Evolutionary conservation across 2,888 invertebrate genomes (phyloP).

Genomic region (Branchipolynoe longqiensis): DNA sequence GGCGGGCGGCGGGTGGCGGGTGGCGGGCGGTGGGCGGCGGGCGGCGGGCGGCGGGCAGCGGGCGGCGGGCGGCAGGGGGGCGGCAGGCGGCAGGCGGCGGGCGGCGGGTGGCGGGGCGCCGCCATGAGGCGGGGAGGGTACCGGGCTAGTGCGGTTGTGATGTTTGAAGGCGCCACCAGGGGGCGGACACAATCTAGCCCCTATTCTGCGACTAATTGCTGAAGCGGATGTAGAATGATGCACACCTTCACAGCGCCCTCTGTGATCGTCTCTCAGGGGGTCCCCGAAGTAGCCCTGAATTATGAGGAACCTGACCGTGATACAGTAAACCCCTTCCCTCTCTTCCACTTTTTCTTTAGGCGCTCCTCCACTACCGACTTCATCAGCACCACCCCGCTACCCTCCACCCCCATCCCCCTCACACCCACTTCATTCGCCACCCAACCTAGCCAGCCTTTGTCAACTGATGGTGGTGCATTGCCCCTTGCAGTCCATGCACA

Average conservation of each 20-base stretch:
- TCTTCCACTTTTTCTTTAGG: too few species aligned
- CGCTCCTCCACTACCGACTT: neutral
- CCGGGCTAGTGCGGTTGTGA: conserved; percentile 18
- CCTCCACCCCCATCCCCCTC: neutral
- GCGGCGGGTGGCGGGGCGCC: too few species aligned
- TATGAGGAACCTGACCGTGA: too few species aligned
- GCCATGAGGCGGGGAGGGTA: too few species aligned
- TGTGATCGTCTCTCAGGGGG: neutral
- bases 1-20: too few species aligned
- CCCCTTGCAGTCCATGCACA: neutral
- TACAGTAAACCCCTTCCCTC: too few species aligned
- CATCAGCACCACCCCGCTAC: conserved; percentile 1
- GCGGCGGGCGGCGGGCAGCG: too few species aligned
- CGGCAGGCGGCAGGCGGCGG: too few species aligned
- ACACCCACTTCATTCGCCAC: neutral
- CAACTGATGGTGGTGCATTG: neutral
- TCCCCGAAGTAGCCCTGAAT: too few species aligned
- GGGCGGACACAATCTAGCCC: conserved; percentile 16
- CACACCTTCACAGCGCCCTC: neutral
- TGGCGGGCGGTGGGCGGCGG: too few species aligned
- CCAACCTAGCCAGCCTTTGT: neutral
- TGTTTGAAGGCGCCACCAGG: neutral
- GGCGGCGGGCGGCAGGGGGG: too few species aligned
- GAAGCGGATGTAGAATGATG: conserved; percentile 32
- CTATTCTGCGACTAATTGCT: conserved; percentile 44